Evolutionary conservation across 35 echinoderm and acorn worm species (phyloP).

Genomic region (Ophioderma brevispina): DNA sequence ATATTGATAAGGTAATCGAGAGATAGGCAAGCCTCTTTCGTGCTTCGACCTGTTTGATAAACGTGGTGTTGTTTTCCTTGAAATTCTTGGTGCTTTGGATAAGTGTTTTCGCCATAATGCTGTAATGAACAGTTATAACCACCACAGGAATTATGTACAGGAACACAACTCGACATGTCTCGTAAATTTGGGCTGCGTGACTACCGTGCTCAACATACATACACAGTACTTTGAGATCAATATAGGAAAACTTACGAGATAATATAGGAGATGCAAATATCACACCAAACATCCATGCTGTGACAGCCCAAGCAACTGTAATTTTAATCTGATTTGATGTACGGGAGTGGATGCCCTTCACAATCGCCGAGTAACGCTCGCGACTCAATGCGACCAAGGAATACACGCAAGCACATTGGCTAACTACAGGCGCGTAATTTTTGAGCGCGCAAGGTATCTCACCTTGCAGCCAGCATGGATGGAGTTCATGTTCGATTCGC

Average conservation of each 20-base stretch:
- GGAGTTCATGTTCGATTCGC: conserved; percentile 50
- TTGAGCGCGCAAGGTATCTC: conserved; percentile 56
- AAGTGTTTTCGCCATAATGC: background rate
- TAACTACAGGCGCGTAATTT: conserved; percentile 44
- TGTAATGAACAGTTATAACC: background rate
- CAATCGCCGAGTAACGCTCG: conserved; percentile 65
- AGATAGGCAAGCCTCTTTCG: conserved; percentile 68
- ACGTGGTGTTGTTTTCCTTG: background rate
- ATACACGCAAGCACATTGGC: conserved; percentile 73
- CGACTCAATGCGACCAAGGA: conserved; percentile 76
- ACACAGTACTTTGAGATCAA: background rate
- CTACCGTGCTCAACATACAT: background rate
- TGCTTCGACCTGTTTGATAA: conserved; percentile 45
- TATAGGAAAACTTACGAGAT: background rate
- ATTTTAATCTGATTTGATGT: background rate
- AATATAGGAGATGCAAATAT: background rate
- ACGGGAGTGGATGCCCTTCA: background rate
- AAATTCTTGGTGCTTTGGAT: background rate
- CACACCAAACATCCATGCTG: background rate
- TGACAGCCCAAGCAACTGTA: background rate
- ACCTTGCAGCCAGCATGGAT: conserved; percentile 47
- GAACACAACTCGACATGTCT: background rate
- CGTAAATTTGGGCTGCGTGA: background rate
- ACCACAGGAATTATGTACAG: background rate
- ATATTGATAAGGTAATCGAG: conserved; percentile 66